Conservation (phyloP, 2,797 vertebrate genomes). For the Phylloscopus collybita region DNA sequence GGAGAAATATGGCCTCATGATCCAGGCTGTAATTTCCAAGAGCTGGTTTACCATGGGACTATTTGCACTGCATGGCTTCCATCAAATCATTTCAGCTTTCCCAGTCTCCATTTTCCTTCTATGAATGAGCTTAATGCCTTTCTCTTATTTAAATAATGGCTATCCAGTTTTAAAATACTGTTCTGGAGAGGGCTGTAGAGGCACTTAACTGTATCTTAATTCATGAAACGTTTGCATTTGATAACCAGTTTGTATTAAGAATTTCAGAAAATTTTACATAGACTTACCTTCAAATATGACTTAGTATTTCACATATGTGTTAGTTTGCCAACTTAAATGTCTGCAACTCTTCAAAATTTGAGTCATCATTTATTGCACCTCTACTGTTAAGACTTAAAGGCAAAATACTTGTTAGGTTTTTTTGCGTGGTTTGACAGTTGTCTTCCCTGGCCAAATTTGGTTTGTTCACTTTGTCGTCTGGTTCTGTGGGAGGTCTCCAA, state of each 20-base stretch:
- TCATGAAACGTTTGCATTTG: neutral
- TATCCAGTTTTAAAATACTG: neutral
- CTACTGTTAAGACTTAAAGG: neutral
- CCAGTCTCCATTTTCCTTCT: neutral
- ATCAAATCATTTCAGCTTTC: neutral
- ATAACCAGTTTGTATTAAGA: neutral
- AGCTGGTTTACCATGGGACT: neutral
- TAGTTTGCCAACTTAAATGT: neutral
- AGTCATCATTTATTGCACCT: neutral
- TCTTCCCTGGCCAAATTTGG: neutral
- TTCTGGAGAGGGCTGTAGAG: neutral
- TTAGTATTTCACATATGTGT: neutral
- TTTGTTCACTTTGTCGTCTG: neutral
- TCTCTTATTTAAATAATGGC: neutral
- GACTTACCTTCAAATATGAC: neutral
- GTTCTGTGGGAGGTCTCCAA: neutral
- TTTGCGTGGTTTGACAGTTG: neutral
- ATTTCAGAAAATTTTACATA: neutral
- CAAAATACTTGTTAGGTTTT: neutral
- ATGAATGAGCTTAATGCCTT: neutral
- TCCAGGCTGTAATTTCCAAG: neutral
- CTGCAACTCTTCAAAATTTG: neutral
- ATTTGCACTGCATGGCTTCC: neutral
- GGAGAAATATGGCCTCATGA: fast-evolving
- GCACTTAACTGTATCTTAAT: neutral